Conservation (phyloP, 2,888 invertebrate genomes). For the Noctua comes region DNA sequence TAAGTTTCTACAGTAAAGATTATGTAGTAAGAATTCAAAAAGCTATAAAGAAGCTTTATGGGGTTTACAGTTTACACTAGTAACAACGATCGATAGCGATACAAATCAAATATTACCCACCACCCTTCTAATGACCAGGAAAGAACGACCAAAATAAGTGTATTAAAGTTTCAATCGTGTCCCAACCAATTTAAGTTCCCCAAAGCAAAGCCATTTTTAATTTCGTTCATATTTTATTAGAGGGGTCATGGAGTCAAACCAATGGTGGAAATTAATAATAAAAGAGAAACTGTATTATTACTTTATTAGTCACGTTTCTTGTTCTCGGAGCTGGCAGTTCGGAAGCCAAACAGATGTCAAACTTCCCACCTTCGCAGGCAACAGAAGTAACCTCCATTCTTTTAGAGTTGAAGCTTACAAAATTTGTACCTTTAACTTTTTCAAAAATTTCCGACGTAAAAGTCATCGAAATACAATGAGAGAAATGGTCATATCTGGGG, state of each 20-base stretch:
- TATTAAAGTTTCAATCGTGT: slow-evolving; percentile 32
- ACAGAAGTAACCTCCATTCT: neutral
- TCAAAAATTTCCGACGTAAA: neutral
- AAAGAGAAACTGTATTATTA: slow-evolving; percentile 4
- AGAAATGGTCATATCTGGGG: neutral
- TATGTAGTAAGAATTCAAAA: neutral
- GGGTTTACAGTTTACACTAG: neutral
- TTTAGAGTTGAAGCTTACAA: neutral
- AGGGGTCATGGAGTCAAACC: neutral
- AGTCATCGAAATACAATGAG: neutral
- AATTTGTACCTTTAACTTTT: neutral
- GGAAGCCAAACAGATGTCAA: slow-evolving; percentile 15
- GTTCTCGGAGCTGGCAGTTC: neutral
- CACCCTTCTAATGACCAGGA: slow-evolving; percentile 6
- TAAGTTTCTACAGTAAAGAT: neutral
- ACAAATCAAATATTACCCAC: slow-evolving; percentile 21
- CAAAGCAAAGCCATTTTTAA: slow-evolving; percentile 29
- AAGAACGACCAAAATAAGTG: slow-evolving; percentile 12
- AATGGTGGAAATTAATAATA: neutral
- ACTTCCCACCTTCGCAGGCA: slow-evolving; percentile 8
- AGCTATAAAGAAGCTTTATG: neutral
- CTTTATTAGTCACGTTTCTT: slow-evolving; percentile 1
- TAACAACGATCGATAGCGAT: slow-evolving; percentile 19
- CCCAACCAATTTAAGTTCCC: slow-evolving; percentile 16
- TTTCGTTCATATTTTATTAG: slow-evolving; percentile 21